Percentiles rank a stretch among this genome's conserved stretches.
Conservation (phyloP, 2,797 vertebrate genomes). For the Anguilla megastoma region DNA sequence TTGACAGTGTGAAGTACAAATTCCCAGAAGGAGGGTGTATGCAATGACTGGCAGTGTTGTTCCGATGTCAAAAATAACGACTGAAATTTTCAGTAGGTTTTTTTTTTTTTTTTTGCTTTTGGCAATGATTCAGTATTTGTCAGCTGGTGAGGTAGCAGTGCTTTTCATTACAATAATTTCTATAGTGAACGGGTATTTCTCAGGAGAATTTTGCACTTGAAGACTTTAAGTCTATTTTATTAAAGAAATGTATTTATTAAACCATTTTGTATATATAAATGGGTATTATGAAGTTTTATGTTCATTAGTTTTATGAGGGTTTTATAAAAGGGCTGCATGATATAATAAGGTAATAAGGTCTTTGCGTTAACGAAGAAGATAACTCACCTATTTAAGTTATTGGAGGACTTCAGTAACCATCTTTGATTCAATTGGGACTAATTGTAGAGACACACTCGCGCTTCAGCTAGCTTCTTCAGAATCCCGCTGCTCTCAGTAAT, state of each 20-base stretch:
- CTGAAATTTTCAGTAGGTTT: neutral
- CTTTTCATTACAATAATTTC: neutral
- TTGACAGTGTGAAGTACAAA: neutral
- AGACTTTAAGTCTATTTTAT: neutral
- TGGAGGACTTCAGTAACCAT: too few species aligned
- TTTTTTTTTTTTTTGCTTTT: neutral
- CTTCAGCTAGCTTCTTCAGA: too few species aligned
- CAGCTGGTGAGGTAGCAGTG: neutral
- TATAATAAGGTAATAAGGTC: neutral
- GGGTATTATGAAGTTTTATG: too few species aligned
- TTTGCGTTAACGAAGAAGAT: neutral
- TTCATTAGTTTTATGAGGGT: neutral
- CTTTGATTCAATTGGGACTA: too few species aligned
- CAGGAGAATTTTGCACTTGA: neutral
- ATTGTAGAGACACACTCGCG: too few species aligned
- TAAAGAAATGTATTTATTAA: neutral
- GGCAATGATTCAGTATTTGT: neutral
- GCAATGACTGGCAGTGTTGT: neutral
- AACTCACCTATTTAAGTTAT: neutral
- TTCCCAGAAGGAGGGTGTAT: neutral
- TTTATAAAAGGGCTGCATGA: neutral
- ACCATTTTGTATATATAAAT: neutral
- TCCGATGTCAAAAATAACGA: neutral
- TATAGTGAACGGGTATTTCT: neutral
- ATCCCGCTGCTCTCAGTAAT: too few species aligned